These are phyloP conservation scores for Hydrolagus colliei DNA, from an alignment of 2,797 vertebrate genomes.

Conservation along the genomic window DNA sequence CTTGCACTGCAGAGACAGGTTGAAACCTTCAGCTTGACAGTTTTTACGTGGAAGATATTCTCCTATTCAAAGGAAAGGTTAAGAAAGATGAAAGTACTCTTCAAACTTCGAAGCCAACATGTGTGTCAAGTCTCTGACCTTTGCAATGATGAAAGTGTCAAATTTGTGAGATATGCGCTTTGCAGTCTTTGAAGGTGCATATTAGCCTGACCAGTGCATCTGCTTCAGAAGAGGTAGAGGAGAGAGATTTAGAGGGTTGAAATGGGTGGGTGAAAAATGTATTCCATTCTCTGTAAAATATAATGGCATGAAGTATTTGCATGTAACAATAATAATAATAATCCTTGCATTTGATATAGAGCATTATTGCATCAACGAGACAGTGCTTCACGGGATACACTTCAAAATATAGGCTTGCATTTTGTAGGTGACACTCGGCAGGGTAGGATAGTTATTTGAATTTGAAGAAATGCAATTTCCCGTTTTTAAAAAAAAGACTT, in stretches of 20 bases:
- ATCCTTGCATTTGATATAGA: too few species aligned
- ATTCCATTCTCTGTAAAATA: not conserved
- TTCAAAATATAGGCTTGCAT: too few species aligned
- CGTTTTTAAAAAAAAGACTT: too few species aligned
- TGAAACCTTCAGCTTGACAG: not conserved
- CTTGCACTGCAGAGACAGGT: not conserved
- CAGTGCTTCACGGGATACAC: too few species aligned
- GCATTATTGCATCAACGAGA: too few species aligned
- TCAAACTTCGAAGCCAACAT: not conserved
- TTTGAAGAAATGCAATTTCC: too few species aligned
- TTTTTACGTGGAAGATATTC: not conserved
- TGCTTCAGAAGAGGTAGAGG: constrained; percentile 13
- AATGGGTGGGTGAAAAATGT: constrained; percentile 31
- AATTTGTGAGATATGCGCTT: constrained; percentile 29
- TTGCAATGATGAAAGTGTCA: constrained; percentile 17
- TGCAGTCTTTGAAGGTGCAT: constrained; percentile 13
- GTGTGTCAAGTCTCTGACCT: constrained; percentile 35
- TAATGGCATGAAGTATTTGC: too few species aligned
- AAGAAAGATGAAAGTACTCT: constrained; percentile 10
- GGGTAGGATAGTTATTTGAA: too few species aligned
- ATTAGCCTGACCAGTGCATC: constrained; percentile 23
- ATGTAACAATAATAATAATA: too few species aligned
- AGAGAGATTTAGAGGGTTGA: constrained; percentile 18
- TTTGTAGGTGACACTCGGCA: too few species aligned
- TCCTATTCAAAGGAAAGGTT: constrained; percentile 14